Percentiles rank a stretch among this genome's conserved stretches.
Evolutionary conservation across 92 coral and sea anemone species (phyloP).

Genomic region (Siderastrea siderea): DNA sequence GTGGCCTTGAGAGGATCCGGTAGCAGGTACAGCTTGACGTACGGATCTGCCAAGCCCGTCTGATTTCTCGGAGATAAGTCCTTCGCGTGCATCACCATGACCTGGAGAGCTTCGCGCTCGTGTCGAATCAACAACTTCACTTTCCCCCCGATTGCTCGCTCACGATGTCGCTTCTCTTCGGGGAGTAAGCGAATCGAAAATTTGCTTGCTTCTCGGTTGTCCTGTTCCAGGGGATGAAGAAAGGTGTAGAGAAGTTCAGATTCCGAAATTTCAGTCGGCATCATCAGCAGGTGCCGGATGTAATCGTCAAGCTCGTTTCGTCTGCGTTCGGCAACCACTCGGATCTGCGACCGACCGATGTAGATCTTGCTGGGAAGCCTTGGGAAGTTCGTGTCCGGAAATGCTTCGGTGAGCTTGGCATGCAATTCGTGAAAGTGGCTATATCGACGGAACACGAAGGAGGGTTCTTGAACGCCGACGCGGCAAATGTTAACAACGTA

Average conservation of each 20-base stretch:
- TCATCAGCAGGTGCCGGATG: conserved; percentile 82
- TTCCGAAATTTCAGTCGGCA: conserved; percentile 85
- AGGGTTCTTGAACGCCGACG: conserved; percentile 72
- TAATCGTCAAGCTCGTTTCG: conserved; percentile 93
- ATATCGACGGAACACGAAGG: conserved; percentile 96
- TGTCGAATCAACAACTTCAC: conserved; percentile 90
- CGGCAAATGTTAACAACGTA: conserved; percentile 94
- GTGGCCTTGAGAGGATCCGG: conserved; percentile 96
- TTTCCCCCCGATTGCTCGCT: conserved; percentile 88
- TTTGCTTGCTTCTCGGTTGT: conserved; percentile 83
- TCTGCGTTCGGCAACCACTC: conserved; percentile 97
- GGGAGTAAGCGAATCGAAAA: conserved; percentile 91
- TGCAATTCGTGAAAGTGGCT: conserved; percentile 96
- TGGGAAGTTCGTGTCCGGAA: conserved; percentile 86
- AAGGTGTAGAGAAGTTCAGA: conserved; percentile 95
- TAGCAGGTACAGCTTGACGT: conserved; percentile 95
- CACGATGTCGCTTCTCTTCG: conserved; percentile 86
- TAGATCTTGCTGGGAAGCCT: conserved; percentile 94
- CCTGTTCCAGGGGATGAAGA: conserved; percentile 83
- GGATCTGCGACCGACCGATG: conserved; percentile 98
- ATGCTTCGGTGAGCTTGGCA: conserved; percentile 84
- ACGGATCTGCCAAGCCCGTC: conserved; percentile 90
- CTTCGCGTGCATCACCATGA: conserved; percentile 98
- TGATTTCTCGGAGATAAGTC: conserved; percentile 86
- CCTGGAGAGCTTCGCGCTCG: conserved; percentile 78